These are phyloP conservation scores for Aporrectodea caliginosa DNA, from an alignment of 1,140 invertebrate genomes.

Conservation along the genomic window DNA sequence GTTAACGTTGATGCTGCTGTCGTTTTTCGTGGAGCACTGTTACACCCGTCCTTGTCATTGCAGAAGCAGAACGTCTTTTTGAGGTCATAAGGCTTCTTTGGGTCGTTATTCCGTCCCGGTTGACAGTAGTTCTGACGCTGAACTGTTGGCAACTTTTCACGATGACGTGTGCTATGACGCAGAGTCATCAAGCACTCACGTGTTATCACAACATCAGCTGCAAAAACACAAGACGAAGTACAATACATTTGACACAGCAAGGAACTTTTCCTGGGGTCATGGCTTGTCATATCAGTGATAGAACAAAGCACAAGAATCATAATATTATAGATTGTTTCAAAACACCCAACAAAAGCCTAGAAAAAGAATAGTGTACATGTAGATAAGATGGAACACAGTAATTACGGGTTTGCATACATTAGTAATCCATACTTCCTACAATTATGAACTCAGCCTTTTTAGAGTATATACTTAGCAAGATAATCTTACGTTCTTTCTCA, in stretches of 20 bases:
- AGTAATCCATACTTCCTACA: no score
- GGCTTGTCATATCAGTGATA: not conserved
- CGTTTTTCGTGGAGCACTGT: constrained; percentile 35
- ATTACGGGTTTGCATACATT: no score
- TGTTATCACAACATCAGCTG: constrained; percentile 47
- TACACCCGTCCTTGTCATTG: constrained; percentile 54
- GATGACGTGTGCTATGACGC: constrained; percentile 43
- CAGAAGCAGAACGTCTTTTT: constrained; percentile 51
- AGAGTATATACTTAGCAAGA: no score
- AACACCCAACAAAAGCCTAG: no score
- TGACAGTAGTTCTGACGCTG: constrained; percentile 50
- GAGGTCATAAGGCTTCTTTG: constrained; percentile 41
- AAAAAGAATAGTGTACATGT: no score
- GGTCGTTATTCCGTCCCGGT: constrained; percentile 48
- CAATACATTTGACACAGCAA: not conserved
- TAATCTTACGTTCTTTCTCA: no score
- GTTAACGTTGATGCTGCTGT: not conserved
- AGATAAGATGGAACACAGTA: no score
- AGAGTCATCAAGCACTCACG: constrained; percentile 50
- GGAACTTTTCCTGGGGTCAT: not conserved
- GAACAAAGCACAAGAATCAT: not conserved
- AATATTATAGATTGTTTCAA: not conserved
- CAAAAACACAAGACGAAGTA: constrained; percentile 22
- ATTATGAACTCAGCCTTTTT: no score
- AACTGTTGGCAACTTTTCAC: constrained; percentile 49